phyloP scores from a whole-genome alignment of 2,113 vertebrate species.

The Pelecanus crispus region DNA sequence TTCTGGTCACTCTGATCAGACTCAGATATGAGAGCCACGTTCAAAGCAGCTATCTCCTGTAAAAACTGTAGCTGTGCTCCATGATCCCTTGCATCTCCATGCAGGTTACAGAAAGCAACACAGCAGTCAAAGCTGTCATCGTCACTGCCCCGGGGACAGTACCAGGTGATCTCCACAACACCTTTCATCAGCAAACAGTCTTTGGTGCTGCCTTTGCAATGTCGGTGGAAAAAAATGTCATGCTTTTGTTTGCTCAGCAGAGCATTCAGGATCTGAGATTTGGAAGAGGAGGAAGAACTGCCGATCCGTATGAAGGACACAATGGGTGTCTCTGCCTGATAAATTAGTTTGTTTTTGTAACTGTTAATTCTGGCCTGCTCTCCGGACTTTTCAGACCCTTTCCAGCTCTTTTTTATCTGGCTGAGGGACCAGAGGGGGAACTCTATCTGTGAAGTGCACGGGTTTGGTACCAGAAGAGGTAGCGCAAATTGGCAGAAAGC shows the following conservation, averaged over 20 bases:
- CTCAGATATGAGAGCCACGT: slow-evolving; percentile 52
- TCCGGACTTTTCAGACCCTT: neutral
- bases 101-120: slow-evolving; percentile 74
- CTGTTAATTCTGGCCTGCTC: neutral
- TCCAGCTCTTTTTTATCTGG: slow-evolving; percentile 74
- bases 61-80: slow-evolving; percentile 57
- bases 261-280: slow-evolving; percentile 75
- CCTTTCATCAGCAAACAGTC: slow-evolving; percentile 66
- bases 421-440: slow-evolving; percentile 72
- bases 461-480: slow-evolving; percentile 71
- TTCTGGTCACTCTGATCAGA: neutral
- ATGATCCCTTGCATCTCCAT: slow-evolving; percentile 54
- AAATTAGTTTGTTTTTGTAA: slow-evolving; percentile 59
- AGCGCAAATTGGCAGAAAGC: slow-evolving; percentile 77
- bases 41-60: slow-evolving; percentile 62
- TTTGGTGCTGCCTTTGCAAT: slow-evolving; percentile 65
- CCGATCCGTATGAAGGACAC: slow-evolving; percentile 75
- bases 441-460: slow-evolving; percentile 41
- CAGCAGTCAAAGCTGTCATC: slow-evolving; percentile 67
- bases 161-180: slow-evolving; percentile 79
- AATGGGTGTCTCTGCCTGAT: slow-evolving; percentile 54
- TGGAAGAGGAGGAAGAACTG: slow-evolving; percentile 66
- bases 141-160: slow-evolving; percentile 65
- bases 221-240: slow-evolving; percentile 69
- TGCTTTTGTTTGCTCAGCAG: slow-evolving; percentile 69